These are phyloP conservation scores for Craniophora ligustri DNA, from an alignment of 2,888 invertebrate species.

Conservation along the genomic window DNA sequence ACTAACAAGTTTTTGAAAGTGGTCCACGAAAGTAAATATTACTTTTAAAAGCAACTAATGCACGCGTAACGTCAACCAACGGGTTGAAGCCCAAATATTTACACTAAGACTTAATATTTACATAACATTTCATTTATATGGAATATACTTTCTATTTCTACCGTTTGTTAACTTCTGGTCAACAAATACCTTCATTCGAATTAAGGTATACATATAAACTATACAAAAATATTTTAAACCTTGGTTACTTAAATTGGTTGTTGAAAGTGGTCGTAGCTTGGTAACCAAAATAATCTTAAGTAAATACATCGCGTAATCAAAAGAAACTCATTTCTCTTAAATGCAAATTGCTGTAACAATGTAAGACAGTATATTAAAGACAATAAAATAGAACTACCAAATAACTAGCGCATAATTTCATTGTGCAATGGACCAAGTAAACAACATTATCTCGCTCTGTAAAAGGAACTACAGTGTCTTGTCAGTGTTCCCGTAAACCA, in stretches of 20 bases:
- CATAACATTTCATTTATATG: conserved; percentile 73
- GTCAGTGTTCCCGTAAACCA: conserved; percentile 55
- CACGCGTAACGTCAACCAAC: conserved; percentile 75
- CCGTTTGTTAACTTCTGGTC: conserved; percentile 31
- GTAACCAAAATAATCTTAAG: too few species aligned
- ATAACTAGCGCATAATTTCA: conserved; percentile 22
- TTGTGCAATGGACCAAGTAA: conserved; percentile 39
- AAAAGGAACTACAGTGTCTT: conserved; percentile 63
- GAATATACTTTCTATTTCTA: conserved; percentile 70
- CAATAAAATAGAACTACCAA: conserved; percentile 7
- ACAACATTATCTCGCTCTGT: conserved; percentile 54
- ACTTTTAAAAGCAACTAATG: conserved; percentile 71
- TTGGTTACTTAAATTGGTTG: background rate
- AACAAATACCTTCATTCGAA: conserved; percentile 10
- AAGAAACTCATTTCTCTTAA: conserved; percentile 1
- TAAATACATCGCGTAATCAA: too few species aligned
- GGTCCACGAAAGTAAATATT: conserved; percentile 72
- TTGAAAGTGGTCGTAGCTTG: too few species aligned
- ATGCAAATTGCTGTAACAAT: background rate
- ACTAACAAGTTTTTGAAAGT: conserved; percentile 61
- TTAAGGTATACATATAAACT: conserved; percentile 14
- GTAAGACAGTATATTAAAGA: background rate
- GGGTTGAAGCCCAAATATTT: conserved; percentile 73
- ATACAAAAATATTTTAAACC: conserved; percentile 8
- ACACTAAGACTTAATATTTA: conserved; percentile 73